These are phyloP conservation scores for Porites rus DNA, from an alignment of 92 coral and sea anemone genomes.

Conservation along the genomic window DNA sequence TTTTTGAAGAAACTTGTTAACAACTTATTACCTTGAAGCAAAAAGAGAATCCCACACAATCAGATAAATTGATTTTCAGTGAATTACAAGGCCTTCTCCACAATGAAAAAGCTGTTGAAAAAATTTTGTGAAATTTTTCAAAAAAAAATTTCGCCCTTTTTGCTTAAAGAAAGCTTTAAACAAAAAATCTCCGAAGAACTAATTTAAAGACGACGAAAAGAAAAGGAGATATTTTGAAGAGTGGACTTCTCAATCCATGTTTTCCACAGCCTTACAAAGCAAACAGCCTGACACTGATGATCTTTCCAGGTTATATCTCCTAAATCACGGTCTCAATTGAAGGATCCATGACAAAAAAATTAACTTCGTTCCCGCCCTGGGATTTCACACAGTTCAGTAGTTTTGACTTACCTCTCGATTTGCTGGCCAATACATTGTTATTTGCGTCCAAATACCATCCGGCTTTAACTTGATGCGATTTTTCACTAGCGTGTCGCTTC, in stretches of 20 bases:
- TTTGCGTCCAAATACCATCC: slow-evolving; percentile 33
- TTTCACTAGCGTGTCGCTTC: slow-evolving; percentile 37
- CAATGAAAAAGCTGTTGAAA: not conserved
- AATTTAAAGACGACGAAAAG: too few relatives aligned
- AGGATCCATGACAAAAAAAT: not conserved
- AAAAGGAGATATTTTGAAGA: too few relatives aligned
- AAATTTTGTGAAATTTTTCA: too few relatives aligned
- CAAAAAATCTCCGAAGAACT: too few relatives aligned
- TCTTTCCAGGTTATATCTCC: too few relatives aligned
- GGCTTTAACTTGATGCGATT: not conserved
- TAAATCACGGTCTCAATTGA: too few relatives aligned
- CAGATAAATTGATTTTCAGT: slow-evolving; percentile 2
- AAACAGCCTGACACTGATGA: too few relatives aligned
- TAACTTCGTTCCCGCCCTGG: not conserved
- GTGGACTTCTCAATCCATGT: too few relatives aligned
- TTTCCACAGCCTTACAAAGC: too few relatives aligned
- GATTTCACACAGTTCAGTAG: not conserved
- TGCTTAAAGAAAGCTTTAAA: not conserved
- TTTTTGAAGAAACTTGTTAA: slow-evolving; percentile 4
- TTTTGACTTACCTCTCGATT: not conserved
- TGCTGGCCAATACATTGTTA: slow-evolving; percentile 18
- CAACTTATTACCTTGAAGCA: slow-evolving; percentile 13
- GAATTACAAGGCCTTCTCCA: not conserved
- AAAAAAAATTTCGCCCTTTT: too few relatives aligned
- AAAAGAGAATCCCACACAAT: slow-evolving; percentile 2